Percentiles rank a stretch among this genome's conserved stretches.
These are phyloP conservation scores for Chionodraco myersi DNA, from an alignment of 2,113 vertebrate genomes.

Conservation along the genomic window DNA sequence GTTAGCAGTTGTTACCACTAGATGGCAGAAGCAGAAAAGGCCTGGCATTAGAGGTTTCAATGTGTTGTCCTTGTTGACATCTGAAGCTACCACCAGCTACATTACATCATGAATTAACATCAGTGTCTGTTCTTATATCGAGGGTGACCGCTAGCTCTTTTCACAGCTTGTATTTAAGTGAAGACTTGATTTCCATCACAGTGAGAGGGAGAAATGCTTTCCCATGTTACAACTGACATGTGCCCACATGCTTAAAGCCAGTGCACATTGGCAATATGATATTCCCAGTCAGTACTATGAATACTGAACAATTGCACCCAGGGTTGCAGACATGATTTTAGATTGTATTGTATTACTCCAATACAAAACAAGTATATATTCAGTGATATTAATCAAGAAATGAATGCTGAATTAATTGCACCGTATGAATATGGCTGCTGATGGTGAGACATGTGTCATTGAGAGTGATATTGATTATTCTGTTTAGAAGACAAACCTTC, in stretches of 20 bases:
- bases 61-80: constrained; percentile 26
- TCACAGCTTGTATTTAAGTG: background rate
- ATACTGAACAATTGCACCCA: constrained; percentile 10
- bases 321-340: constrained; percentile 9
- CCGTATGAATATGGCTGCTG: too few relatives aligned
- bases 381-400: too few relatives aligned
- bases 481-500: constrained; percentile 7
- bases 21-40: constrained; percentile 55
- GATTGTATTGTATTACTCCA: too few relatives aligned
- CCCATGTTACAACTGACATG: constrained; percentile 28
- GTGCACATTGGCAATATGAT: constrained; percentile 33
- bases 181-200: constrained; percentile 36
- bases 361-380: too few relatives aligned
- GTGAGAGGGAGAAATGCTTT: constrained; percentile 10
- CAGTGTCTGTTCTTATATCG: constrained; percentile 3
- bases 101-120: constrained; percentile 37
- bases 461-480: background rate
- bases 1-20: constrained; percentile 54
- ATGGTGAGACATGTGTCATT: too few relatives aligned
- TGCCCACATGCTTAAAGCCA: constrained; percentile 30
- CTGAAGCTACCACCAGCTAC: constrained; percentile 17
- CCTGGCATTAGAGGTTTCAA: constrained; percentile 2
- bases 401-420: too few relatives aligned
- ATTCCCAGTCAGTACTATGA: constrained; percentile 26
- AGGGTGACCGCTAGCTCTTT: background rate